Evolutionary conservation across 2,113 vertebrate genomes (phyloP).

Genomic region (Chlorocebus sabaeus): DNA sequence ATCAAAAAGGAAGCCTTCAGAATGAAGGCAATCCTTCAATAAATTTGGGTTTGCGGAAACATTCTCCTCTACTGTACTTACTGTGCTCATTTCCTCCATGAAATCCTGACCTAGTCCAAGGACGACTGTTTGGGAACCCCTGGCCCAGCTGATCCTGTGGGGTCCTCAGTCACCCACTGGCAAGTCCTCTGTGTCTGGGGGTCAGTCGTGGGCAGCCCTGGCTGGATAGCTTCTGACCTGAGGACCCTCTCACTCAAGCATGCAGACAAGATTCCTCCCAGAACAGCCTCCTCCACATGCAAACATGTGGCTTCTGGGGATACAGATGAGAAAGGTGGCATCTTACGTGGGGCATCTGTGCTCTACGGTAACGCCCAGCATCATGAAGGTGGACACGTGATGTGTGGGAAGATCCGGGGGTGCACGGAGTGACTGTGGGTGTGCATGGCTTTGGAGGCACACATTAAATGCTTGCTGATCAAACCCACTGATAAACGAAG

Average conservation of each 20-base stretch:
- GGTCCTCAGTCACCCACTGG: rapidly evolving
- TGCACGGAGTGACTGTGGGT: not conserved
- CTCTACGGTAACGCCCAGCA: no score
- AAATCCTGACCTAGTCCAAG: not conserved
- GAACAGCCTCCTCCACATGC: rapidly evolving
- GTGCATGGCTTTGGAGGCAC: not conserved
- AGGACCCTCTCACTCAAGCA: not conserved
- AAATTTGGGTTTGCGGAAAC: no score
- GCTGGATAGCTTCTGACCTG: not conserved
- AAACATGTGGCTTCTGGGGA: not conserved
- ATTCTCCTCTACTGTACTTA: rapidly evolving
- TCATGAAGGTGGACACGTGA: not conserved
- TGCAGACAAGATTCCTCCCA: not conserved
- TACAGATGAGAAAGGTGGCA: not conserved
- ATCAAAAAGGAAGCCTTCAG: not conserved
- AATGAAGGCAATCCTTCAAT: not conserved
- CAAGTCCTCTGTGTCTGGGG: not conserved
- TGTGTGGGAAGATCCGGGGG: not conserved
- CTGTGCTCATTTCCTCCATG: rapidly evolving
- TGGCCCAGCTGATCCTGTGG: not conserved
- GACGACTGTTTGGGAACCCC: not conserved
- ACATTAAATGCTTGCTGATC: not conserved
- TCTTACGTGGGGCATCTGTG: not conserved
- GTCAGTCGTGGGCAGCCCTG: not conserved
- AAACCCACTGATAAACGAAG: rapidly evolving